Base-by-base conservation (phyloP, 2,113 vertebrate species). In the rabbit (Oryctolagus cuniculus) region DNA sequence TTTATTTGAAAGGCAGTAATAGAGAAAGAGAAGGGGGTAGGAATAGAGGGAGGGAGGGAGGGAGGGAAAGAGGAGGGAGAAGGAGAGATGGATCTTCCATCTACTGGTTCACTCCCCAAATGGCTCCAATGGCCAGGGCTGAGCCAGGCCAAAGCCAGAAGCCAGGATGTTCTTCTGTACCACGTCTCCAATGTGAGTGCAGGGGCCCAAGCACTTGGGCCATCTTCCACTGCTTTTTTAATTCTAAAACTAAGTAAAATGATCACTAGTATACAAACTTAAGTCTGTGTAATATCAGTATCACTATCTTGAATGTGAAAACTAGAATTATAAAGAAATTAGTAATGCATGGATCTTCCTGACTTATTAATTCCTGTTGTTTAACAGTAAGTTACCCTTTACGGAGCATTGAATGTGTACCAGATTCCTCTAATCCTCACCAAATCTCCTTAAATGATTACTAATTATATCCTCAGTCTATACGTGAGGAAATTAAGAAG, bases 161-260 rank as follows among this genome's bases (percentile, higher is more conserved):
- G 44, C 44, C 44, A 44, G 44, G 44, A 44, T 1, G 44, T 44
- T 6, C 44, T 44, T 44, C 44, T 44, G 44, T 9, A 44, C 44
- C 44, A 44, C 44, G 44, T 44, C 44, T 44, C 44, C 44, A 44
- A 44, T 44, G 44, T 44, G 44, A 44, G 44, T 44, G 44, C 44
- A 44, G 44, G 44, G 44, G 44, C 44, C 44, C 44, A 44, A 44
- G 44, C 44, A 44, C 44, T 44, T 44, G 7, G 7, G 44, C 44
- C 44, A 44, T 44, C 44, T 44, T 44, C 44, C 44, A 44, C 44
- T 44, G 7, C 44, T 44, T 44, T 44, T 44, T 44, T 25, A 82
- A 87, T 85, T 86, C 79, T 58, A 86, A 78, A 89, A 92, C 10
- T 74, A 94, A 83, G 29, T 69, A 90, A 92, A 90, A 66, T 80